Evolutionary conservation across 2,888 invertebrate species (phyloP), one percentile per base, ranked within the genome.

Genomic region (Dioctria linearis): DNA sequence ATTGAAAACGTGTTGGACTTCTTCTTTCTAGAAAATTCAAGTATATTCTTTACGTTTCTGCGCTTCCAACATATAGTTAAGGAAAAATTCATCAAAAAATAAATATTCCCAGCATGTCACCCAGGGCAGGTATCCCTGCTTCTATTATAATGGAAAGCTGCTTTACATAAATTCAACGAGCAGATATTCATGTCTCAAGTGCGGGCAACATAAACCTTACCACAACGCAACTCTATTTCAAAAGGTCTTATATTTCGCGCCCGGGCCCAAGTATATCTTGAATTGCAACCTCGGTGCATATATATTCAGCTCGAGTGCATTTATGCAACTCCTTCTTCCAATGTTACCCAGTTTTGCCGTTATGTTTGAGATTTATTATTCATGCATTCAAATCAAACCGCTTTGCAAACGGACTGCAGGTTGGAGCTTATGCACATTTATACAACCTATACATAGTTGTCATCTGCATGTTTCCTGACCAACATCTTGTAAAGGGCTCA

Each of bases 331-430:
- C 25, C n/a, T 59, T 3, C n/a, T 25, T 8, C 25, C 25, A 1
- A 25, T 2, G 25, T 25, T 5, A 59, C 11, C n/a, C 13, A 51
- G 54, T 40, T 59, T 39, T 49, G 39, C 25, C 54, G 49, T 6
- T 54, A 51, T 54, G 54, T 54, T 71, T 51, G 39, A 71, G 6
- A 40, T 71, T 54, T 71, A 54, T 57, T 75, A 59, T 75, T 75
- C 75, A 75, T 75, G 46, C 61, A 75, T 75, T 75, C 43, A 59
- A 59, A 75, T 75, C 75, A 75, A 61, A 57, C 75, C 40, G 61
- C 43, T 75, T 75, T 61, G 61, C 71, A 71, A 71, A 40, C 39
- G 43, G 51, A 37, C 59, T 59, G 59, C 59, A 13, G 5, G 59
- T n/a, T 54, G 67, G 25, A 46, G 43, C 42, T 46, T 46, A 8